A percentile compares a stretch with the other conserved stretches of the same genome.
phyloP scores from a whole-genome alignment of 2,113 vertebrate species.

The Hydropotes inermis region DNA sequence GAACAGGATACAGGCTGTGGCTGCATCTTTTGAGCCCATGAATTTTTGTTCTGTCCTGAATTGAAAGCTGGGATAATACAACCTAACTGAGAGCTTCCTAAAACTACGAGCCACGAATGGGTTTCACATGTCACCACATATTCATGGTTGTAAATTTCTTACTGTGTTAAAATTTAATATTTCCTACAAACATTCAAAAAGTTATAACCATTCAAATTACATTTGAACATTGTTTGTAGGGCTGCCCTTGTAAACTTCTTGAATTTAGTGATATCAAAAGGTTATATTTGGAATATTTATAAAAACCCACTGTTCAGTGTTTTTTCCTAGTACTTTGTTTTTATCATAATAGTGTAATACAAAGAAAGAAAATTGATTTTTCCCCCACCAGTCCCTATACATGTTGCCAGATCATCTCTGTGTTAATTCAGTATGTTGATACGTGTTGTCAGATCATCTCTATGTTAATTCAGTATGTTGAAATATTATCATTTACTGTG shows the following conservation, averaged over 20 bases:
- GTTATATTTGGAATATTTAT: neutral
- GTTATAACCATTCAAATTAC: neutral
- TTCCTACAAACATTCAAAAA: neutral
- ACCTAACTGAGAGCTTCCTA: neutral
- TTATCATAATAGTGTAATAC: neutral
- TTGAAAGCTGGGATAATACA: neutral
- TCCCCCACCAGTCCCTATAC: neutral
- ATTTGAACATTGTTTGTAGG: neutral
- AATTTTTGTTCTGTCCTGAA: constrained; percentile 43
- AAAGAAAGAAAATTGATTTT: neutral
- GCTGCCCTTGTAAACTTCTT: constrained; percentile 7
- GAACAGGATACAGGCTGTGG: constrained; percentile 46
- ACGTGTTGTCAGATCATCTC: neutral
- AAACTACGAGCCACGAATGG: neutral
- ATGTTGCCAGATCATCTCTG: neutral
- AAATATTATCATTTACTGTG: neutral
- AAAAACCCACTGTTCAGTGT: neutral
- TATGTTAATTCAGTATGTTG: neutral
- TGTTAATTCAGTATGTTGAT: neutral
- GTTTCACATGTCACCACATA: neutral
- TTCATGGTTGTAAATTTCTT: neutral
- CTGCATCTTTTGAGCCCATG: constrained; percentile 15
- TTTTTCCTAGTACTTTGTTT: neutral
- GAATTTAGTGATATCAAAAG: constrained; percentile 15
- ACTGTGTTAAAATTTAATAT: neutral